Evolutionary conservation across 2,797 vertebrate species (phyloP), one percentile per base, ranked within the genome.

Genomic region (Phaenicophaeus curvirostris): DNA sequence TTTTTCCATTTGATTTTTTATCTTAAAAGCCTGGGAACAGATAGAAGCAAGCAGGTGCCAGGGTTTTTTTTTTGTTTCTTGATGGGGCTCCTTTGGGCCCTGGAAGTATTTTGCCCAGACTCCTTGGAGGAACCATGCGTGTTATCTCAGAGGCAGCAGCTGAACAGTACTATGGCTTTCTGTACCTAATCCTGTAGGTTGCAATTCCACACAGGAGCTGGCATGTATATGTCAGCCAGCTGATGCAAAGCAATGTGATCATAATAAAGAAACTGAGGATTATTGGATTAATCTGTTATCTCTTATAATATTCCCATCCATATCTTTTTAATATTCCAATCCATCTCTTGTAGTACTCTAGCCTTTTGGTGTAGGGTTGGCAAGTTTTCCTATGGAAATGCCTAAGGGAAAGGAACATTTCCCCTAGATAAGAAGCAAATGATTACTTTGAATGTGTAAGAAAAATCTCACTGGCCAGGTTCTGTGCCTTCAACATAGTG

Each of bases 1-100:
- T 95, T 93, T 96, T 95, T 96, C 96, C 89, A 77, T 93, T 92
- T 68, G 42, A 67, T 68, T 78, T 91, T 95, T 95, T 95, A 92
- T 93, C 90, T 91, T 85, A 74, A 85, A 85, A 95, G 88, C 33
- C 72, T 92, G 79, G 75, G 87, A 90, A 90, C 93, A 89, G 85
- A 91, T 94, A 85, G 87, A 93, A 91, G 69, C 39, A 83, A 88
- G 54, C 80, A 92, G 85, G 90, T 95, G 94, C 91, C 94, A 90
- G 51, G 24, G 6, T n/a, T 41, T 42, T 42, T 42, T 67, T n/a
- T 89, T 37, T 73, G 13, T 91, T 94, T 82, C 48, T 85, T 46
- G 25, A 12, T 0, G 2, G 31, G 46, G 20, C 55, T 94, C 17
- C 78, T 91, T 66, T 85, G 68, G 48, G 31, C 48, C 68, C 53